Conservation (phyloP, 2,797 vertebrate genomes). For the Hirundo rustica region DNA sequence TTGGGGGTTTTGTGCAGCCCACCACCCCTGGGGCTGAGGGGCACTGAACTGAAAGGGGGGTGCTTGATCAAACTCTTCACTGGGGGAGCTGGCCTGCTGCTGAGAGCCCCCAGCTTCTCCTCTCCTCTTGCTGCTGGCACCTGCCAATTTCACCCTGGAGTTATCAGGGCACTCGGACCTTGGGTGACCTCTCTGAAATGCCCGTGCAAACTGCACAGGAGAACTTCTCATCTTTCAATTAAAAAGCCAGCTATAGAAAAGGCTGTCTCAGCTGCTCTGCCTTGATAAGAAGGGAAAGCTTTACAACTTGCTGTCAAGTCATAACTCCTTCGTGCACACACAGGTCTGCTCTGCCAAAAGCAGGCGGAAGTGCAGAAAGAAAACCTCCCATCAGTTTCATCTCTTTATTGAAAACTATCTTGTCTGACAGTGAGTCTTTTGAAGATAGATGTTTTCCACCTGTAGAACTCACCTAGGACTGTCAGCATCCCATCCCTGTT, state of each 20-base stretch:
- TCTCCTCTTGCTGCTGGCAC: not conserved
- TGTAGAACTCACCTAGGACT: constrained; percentile 45
- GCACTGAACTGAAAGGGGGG: no score
- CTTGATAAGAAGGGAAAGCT: constrained; percentile 70
- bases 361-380: constrained; percentile 25
- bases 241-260: constrained; percentile 59
- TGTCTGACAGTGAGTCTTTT: constrained; percentile 60
- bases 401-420: constrained; percentile 56
- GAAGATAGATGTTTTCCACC: constrained; percentile 54
- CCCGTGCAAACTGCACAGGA: constrained; percentile 12
- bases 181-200: not conserved
- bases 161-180: not conserved
- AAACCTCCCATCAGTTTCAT: constrained; percentile 57
- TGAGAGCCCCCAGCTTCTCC: not conserved
- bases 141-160: not conserved
- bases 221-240: constrained; percentile 67
- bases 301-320: constrained; percentile 49
- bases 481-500: constrained; percentile 25
- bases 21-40: not conserved
- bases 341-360: constrained; percentile 38
- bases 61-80: not conserved
- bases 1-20: not conserved
- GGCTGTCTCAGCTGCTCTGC: constrained; percentile 63
- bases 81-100: not conserved
- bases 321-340: not conserved